phyloP scores from a whole-genome alignment of 2,797 vertebrate species.

The Oreonectes daqikongensis region DNA sequence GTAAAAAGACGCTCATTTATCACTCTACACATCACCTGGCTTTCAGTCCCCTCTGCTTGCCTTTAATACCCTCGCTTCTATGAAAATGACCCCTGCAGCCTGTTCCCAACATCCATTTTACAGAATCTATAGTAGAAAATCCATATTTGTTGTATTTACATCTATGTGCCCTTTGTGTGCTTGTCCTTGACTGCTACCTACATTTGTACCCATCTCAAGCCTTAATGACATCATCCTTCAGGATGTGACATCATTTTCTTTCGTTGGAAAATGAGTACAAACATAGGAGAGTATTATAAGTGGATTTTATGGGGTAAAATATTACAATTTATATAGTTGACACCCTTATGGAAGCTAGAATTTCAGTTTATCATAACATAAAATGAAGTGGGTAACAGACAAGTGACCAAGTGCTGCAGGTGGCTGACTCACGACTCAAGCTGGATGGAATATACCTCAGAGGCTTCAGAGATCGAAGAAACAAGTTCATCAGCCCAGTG shows the following conservation, averaged over 20 bases:
- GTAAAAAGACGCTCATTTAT: conserved; percentile 34
- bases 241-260: not conserved
- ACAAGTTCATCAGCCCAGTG: conserved; percentile 6
- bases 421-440: conserved; percentile 34
- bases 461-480: not conserved
- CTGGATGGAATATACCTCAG: conserved; percentile 14
- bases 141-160: not conserved
- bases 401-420: conserved; percentile 29
- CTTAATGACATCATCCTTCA: not conserved
- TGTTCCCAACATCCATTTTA: not conserved
- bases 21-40: conserved; percentile 18
- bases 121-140: conserved; percentile 1
- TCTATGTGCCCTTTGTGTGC: not conserved
- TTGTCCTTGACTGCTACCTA: not conserved
- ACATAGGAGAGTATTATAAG: too few species aligned
- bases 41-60: conserved; percentile 27
- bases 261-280: too few species aligned
- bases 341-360: too few species aligned
- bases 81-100: not conserved
- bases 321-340: too few species aligned
- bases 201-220: not conserved
- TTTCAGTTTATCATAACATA: conserved; percentile 2
- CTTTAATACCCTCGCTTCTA: not conserved
- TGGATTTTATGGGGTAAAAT: too few species aligned
- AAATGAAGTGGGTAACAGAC: not conserved